A percentile compares a stretch with the other conserved stretches of the same genome.
phyloP scores from a whole-genome alignment of 1,140 invertebrate species.

The Stegodyphus dumicola region DNA sequence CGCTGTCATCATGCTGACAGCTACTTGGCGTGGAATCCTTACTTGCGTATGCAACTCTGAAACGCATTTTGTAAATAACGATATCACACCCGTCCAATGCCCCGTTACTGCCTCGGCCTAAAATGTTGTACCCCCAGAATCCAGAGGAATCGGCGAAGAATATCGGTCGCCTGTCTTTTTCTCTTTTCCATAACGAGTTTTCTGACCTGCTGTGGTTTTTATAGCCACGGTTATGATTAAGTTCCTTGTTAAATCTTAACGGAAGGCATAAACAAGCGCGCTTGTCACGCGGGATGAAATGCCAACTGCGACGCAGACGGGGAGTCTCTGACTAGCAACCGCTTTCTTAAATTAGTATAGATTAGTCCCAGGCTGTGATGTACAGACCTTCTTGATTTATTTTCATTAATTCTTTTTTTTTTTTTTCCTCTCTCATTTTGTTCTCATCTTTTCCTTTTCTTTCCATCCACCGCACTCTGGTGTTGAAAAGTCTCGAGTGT shows the following conservation, averaged over 20 bases:
- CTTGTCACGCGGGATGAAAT: neutral
- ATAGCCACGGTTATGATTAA: slow-evolving; percentile 31
- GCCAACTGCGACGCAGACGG: neutral
- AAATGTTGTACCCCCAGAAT: too few relatives aligned
- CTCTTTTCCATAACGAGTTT: slow-evolving; percentile 41
- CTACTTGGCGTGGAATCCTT: too few relatives aligned
- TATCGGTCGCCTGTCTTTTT: neutral
- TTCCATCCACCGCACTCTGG: neutral
- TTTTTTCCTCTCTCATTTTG: neutral
- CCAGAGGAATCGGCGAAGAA: too few relatives aligned
- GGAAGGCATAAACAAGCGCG: slow-evolving; percentile 47
- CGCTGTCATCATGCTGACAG: too few relatives aligned
- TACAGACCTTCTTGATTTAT: slow-evolving; percentile 31
- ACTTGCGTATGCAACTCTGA: too few relatives aligned
- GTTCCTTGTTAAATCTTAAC: slow-evolving; percentile 56
- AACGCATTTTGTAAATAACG: too few relatives aligned
- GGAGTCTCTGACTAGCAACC: neutral
- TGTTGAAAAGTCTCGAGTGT: neutral
- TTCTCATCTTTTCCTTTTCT: neutral
- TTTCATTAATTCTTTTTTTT: slow-evolving; percentile 23
- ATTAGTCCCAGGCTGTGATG: slow-evolving; percentile 41
- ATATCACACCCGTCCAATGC: too few relatives aligned
- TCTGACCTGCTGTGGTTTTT: slow-evolving; percentile 33
- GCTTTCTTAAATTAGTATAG: slow-evolving; percentile 48
- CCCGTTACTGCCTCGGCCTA: too few relatives aligned